Evolutionary conservation across 2,888 invertebrate species (phyloP).

Genomic region (Trachelus troglodyta): DNA sequence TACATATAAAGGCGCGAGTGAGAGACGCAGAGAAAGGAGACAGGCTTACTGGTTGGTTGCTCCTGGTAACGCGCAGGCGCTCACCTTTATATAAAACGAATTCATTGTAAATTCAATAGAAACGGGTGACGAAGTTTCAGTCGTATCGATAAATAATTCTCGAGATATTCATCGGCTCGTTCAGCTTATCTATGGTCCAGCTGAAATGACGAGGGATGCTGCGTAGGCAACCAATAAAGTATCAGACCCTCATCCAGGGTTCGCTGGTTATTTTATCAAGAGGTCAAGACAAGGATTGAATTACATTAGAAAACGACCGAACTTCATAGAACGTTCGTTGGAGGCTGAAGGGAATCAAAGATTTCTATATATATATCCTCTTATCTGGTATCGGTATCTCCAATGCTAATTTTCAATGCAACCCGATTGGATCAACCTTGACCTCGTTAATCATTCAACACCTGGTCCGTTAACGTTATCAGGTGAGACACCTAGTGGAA

Average conservation of each 20-base stretch:
- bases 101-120: conserved; percentile 39
- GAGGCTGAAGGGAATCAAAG: not conserved
- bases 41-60: not conserved
- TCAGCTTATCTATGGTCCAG: not conserved
- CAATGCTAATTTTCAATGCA: conserved; percentile 32
- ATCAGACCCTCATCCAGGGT: not conserved
- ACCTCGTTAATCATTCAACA: conserved; percentile 35
- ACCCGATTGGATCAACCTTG: conserved; percentile 36
- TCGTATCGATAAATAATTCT: conserved; percentile 16
- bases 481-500: not conserved
- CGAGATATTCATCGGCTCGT: not conserved
- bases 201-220: not conserved
- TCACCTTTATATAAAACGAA: conserved; percentile 19
- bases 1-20: not conserved
- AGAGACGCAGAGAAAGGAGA: not conserved
- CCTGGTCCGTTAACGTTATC: conserved; percentile 31
- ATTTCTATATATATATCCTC: not conserved
- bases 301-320: not conserved
- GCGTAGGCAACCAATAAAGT: not conserved
- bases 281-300: not conserved
- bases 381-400: conserved; percentile 18
- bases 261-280: not conserved
- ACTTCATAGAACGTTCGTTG: not conserved
- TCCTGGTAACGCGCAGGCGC: not conserved
- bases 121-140: conserved; percentile 39